Base-by-base conservation (phyloP, 2,113 vertebrate species). In the Rostratula benghalensis region DNA sequence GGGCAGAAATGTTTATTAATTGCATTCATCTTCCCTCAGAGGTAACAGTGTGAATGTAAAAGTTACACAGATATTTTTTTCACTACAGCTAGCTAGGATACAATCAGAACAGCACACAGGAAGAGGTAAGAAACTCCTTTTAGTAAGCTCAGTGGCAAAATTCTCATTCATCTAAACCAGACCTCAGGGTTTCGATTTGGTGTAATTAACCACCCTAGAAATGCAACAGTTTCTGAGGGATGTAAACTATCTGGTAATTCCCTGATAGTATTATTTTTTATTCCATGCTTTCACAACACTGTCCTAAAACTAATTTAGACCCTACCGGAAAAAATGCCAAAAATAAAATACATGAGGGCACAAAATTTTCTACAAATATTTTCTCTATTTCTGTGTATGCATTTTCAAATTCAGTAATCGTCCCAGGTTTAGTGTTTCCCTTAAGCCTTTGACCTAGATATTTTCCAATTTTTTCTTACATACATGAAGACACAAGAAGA, bases 111-210 rank as follows among this genome's bases (percentile, higher is more conserved):
- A 87, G 53, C 41, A 73, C 63, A 45, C 13, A 56, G 21, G 23
- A 57, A 78, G 67, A 83, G 13, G 12, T 24, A 67, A 61, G 64
- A 61, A 92, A 80, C 57, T 39, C 12, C 46, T 81, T 81, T 53
- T 19, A 83, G 70, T 77, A 54, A 88, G 12, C 30, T 64, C 83
- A 76, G 60, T 46, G 51, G 48, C 39, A 94, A 87, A 92, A 63
- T 31, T 76, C 69, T 77, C 8, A 43, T 60, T 85, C 20, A 37
- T 30, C 16, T 81, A 50, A 87, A 75, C 19, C 60, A 81, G 43
- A 83, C 21, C 50, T 74, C 11, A 22, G 35, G 17, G 21, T 76
- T 60, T 24, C 78, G 46, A 57, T 67, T 54, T 61, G 21, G n/a
- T 85, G 30, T 69, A 73, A 69, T 77, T 83, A 93, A 53, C 25